Percentiles rank a stretch among this genome's conserved stretches.
phyloP scores from a whole-genome alignment of 2,113 vertebrate genomes.

The Xenopus borealis region DNA sequence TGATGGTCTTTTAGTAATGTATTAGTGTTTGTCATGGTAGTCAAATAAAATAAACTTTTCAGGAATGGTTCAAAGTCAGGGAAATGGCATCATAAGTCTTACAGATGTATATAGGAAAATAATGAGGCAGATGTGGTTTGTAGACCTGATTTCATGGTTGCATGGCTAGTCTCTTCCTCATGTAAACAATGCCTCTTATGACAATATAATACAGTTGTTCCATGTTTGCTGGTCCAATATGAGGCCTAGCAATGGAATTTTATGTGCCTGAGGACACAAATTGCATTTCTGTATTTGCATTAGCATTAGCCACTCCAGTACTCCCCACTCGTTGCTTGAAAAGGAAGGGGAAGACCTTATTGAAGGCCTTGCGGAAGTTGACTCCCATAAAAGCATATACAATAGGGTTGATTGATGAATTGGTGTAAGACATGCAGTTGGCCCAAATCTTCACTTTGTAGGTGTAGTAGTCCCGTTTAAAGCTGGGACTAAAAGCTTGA shows the following conservation, averaged over 20 bases:
- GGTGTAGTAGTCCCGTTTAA: constrained; percentile 56
- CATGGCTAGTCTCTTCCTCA: no score
- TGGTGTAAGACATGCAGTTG: constrained; percentile 66
- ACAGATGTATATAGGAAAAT: no score
- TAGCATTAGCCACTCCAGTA: constrained; percentile 11
- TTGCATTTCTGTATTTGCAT: constrained; percentile 48
- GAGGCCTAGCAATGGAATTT: background rate
- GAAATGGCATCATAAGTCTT: no score
- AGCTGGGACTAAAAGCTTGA: constrained; percentile 56
- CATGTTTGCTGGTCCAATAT: no score
- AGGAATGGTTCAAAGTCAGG: no score
- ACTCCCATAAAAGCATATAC: constrained; percentile 65
- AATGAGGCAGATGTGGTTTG: no score
- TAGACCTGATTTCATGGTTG: no score
- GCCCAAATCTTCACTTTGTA: constrained; percentile 66
- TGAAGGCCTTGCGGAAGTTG: constrained; percentile 61
- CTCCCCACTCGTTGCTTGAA: constrained; percentile 49
- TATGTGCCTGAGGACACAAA: constrained; percentile 47
- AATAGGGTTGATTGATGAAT: constrained; percentile 62
- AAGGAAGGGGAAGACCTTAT: constrained; percentile 52
- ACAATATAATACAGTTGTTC: no score
- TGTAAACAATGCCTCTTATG: no score
- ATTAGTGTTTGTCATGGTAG: no score
- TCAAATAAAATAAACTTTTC: no score
- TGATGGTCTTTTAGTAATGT: no score